These are phyloP conservation scores for Allophyes oxyacanthae DNA, from an alignment of 2,888 invertebrate genomes.

Conservation along the genomic window DNA sequence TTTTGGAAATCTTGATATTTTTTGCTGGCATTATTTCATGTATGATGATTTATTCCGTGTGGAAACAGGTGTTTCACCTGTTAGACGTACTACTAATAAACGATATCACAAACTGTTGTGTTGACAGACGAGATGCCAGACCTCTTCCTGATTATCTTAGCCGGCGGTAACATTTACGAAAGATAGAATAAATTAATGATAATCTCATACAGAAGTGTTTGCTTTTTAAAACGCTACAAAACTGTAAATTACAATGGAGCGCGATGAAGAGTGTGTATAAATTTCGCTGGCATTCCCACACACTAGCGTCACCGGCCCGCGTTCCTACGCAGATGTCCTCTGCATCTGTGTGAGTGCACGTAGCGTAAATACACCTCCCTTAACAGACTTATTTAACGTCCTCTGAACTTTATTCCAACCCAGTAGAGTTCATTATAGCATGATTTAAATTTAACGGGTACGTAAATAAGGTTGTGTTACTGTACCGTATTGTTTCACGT, in stretches of 20 bases:
- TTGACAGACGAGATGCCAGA: constrained; percentile 38
- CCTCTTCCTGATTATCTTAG: constrained; percentile 32
- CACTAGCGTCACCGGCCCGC: constrained; percentile 68
- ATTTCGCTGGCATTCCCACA: constrained; percentile 87
- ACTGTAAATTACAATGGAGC: constrained; percentile 83
- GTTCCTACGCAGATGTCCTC: constrained; percentile 72
- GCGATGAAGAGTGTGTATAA: constrained; percentile 84
- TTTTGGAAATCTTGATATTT: constrained; percentile 22
- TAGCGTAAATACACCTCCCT: constrained; percentile 69
- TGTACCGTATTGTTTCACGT: constrained; percentile 89
- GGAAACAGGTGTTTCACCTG: constrained; percentile 12
- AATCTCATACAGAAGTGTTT: constrained; percentile 77
- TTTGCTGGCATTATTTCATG: constrained; percentile 10
- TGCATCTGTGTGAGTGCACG: constrained; percentile 75
- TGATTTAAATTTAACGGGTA: constrained; percentile 57
- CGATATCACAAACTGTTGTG: constrained; percentile 26
- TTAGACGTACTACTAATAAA: constrained; percentile 1
- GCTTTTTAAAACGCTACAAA: constrained; percentile 83
- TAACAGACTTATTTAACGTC: constrained; percentile 55
- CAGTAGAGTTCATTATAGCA: constrained; percentile 59
- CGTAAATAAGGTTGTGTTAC: constrained; percentile 79
- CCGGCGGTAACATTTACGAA: constrained; percentile 59
- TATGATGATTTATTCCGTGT: constrained; percentile 17
- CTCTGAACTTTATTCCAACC: constrained; percentile 57
- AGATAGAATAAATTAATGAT: constrained; percentile 76